These are phyloP conservation scores for Bradypus variegatus DNA, from an alignment of 2,797 vertebrate species.

Conservation along the genomic window DNA sequence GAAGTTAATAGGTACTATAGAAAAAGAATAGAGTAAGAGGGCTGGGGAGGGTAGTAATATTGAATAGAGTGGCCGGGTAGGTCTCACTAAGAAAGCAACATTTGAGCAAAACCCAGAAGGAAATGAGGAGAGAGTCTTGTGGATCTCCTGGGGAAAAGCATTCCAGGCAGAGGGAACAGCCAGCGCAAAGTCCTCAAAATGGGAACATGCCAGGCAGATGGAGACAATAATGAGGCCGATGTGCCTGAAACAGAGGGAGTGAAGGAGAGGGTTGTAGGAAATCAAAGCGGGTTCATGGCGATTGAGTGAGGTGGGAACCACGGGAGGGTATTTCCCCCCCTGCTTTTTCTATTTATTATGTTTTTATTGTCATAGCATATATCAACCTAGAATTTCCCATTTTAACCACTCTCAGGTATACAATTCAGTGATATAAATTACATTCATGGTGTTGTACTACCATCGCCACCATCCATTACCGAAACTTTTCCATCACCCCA, in stretches of 20 bases:
- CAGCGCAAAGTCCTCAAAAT: too few species aligned
- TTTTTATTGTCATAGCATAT: too few species aligned
- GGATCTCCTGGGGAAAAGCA: not conserved
- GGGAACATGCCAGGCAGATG: not conserved
- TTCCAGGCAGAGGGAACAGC: too few species aligned
- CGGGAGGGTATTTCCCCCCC: not conserved
- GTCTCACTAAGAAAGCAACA: not conserved
- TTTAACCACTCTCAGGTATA: too few species aligned
- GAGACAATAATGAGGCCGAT: not conserved
- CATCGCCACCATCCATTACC: too few species aligned
- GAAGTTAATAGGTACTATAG: not conserved
- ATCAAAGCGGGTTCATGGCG: too few species aligned
- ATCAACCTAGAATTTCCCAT: too few species aligned
- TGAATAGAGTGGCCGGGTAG: not conserved
- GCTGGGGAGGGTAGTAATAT: not conserved
- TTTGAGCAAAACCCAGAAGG: not conserved
- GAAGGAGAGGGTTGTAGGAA: not conserved
- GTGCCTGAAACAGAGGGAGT: not conserved
- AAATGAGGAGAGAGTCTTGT: not conserved
- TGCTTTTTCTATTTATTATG: too few species aligned
- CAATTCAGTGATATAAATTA: too few species aligned
- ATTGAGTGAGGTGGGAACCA: not conserved
- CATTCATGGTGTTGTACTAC: too few species aligned
- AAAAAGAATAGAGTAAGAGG: not conserved
- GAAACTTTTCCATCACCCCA: too few species aligned